A percentile compares a stretch with the other conserved stretches of the same genome.
These are phyloP conservation scores for Polypterus bichir DNA, from an alignment of 2,113 vertebrate genomes.

Conservation along the genomic window DNA sequence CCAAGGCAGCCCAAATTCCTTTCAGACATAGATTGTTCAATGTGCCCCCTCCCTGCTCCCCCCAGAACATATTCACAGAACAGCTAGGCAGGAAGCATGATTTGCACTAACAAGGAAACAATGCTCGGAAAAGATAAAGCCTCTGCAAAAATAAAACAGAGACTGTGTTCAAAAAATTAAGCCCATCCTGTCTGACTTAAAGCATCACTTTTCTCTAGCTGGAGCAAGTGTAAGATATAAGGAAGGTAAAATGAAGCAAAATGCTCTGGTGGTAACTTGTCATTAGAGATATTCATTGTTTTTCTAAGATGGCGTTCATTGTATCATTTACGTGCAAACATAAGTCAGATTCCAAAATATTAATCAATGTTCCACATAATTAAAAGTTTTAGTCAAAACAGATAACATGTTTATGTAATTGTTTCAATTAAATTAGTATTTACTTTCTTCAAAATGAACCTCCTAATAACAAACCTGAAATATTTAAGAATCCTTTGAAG, in stretches of 20 bases:
- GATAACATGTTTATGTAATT: no score
- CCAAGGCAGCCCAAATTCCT: conserved; percentile 22
- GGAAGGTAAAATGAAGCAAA: background rate
- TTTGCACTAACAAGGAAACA: conserved; percentile 55
- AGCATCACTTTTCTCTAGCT: conserved; percentile 21
- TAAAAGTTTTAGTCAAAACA: no score
- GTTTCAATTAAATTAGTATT: no score
- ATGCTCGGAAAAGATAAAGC: conserved; percentile 72
- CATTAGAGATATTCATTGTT: background rate
- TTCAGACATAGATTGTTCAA: conserved; percentile 19
- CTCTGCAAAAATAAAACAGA: conserved; percentile 57
- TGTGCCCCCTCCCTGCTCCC: conserved; percentile 13
- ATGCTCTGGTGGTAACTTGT: conserved; percentile 5
- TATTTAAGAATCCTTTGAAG: no score
- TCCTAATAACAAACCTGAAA: no score
- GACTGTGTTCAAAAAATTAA: conserved; percentile 29
- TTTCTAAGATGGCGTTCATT: no score
- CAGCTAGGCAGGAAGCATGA: conserved; percentile 44
- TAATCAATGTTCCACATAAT: no score
- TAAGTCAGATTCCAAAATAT: no score
- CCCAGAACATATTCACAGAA: conserved; percentile 18
- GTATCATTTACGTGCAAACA: no score
- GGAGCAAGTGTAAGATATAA: background rate
- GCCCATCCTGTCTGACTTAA: conserved; percentile 40
- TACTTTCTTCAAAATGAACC: no score